Evolutionary conservation across 2,888 invertebrate genomes (phyloP).

Genomic region (Eilema caniola): DNA sequence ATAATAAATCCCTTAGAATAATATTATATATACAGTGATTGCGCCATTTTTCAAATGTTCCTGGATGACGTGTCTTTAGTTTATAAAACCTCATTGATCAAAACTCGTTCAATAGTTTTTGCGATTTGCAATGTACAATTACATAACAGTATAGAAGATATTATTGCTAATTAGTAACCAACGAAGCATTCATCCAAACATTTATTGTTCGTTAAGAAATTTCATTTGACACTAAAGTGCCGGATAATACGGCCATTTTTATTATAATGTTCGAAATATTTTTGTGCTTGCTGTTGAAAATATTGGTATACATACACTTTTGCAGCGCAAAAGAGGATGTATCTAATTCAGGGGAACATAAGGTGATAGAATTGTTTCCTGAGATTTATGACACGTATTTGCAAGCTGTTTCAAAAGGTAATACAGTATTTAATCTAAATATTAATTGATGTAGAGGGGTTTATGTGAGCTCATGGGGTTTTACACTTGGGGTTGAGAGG

Average conservation of each 20-base stretch:
- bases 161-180: conserved; percentile 64
- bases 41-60: too few species aligned
- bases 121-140: too few species aligned
- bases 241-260: not conserved
- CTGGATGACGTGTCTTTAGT: too few species aligned
- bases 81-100: too few species aligned
- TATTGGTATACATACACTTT: conserved; percentile 23
- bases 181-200: conserved; percentile 58
- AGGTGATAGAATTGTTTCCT: conserved; percentile 35
- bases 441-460: not conserved
- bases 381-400: conserved; percentile 60
- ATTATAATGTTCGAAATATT: conserved; percentile 11
- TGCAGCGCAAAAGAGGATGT: conserved; percentile 23
- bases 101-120: too few species aligned
- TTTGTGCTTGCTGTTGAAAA: conserved; percentile 5
- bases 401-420: conserved; percentile 59
- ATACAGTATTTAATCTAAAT: not conserved
- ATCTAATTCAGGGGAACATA: not conserved
- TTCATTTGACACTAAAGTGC: not conserved
- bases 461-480: too few species aligned
- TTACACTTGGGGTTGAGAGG: too few species aligned
- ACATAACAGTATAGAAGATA: too few species aligned
- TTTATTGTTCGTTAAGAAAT: conserved; percentile 26
- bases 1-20: too few species aligned
- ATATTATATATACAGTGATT: too few species aligned